Base-by-base conservation (phyloP, 2,888 invertebrate species). In the Hirtodrosophila confusa region DNA sequence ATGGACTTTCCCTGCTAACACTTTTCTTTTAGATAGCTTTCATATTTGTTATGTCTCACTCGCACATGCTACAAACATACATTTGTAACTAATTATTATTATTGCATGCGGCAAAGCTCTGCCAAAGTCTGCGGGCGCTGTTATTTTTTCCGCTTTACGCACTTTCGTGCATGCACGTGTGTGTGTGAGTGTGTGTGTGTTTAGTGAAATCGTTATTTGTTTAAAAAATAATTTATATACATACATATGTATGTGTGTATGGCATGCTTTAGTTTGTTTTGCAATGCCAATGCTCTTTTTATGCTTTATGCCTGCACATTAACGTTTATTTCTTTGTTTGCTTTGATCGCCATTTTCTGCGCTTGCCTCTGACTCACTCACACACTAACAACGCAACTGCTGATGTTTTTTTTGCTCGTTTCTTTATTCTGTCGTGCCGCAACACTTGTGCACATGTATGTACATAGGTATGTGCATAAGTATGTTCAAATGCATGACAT, bases 141-240 rank as follows among this genome's bases (percentile, higher is more conserved):
- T 49, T 48, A 35, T 53, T 47, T 36, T 29, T 33, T 39, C 45
- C 50, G 40, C 57, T 49, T 53, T 58, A 80, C 70, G 64, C 80
- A 65, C 48, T 77, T 45, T 57, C 27, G n/a, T 40, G 39, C 31
- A 31, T 31, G 50, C 31, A 37, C 27, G 37, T 39, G 44, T 49
- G n/a, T 36, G 50, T 50, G 31, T 47, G 36, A 31, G 24, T 60
- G 27, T 48, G 55, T 47, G 27, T 43, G 54, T 31, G 47, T 44
- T 23, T 76, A 83, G 88, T 82, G 88, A 83, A 86, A 84, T 74
- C 71, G 71, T 54, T 51, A 75, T 74, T 71, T 69, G 61, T 67
- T 58, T 60, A 78, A 75, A 48, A 65, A 58, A 29, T 36, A 43
- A 66, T 63, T 54, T 56, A 49, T 72, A 65, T 62, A 62, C 61